Evolutionary conservation across 23 tunicate genomes (phyloP).

Genomic region (Styela clava): DNA sequence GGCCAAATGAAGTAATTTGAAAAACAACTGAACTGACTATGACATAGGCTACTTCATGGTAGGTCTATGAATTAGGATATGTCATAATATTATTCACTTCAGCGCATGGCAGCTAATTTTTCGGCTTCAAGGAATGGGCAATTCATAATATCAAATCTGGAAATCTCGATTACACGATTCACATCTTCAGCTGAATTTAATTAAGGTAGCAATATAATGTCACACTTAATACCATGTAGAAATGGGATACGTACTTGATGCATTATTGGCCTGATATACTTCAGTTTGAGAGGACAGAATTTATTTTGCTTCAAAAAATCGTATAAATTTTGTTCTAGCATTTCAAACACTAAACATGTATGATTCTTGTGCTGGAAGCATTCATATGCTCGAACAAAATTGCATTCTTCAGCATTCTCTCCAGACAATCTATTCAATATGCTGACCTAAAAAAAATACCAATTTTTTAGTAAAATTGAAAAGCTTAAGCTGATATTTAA

Average conservation of each 20-base stretch:
- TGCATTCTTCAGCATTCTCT: slow-evolving; percentile 95
- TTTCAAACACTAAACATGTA: slow-evolving; percentile 98
- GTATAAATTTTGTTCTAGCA: slow-evolving; percentile 95
- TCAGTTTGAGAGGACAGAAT: slow-evolving; percentile 88
- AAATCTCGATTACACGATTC: too few relatives aligned
- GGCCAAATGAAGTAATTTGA: too few relatives aligned
- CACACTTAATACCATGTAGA: too few relatives aligned
- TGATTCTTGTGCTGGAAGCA: slow-evolving; percentile 96
- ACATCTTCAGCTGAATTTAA: too few relatives aligned
- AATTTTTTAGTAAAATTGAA: too few relatives aligned
- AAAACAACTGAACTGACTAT: not conserved
- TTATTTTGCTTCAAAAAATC: slow-evolving; percentile 93
- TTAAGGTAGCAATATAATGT: too few relatives aligned
- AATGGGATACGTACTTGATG: slow-evolving; percentile 64
- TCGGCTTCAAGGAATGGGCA: too few relatives aligned
- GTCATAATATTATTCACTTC: too few relatives aligned
- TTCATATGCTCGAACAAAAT: slow-evolving; percentile 96
- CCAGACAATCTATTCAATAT: slow-evolving; percentile 80
- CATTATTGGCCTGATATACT: slow-evolving; percentile 97
- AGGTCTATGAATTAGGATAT: not conserved
- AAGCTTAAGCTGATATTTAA: not conserved
- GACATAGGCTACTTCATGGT: too few relatives aligned
- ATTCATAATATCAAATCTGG: too few relatives aligned
- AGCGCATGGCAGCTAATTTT: too few relatives aligned
- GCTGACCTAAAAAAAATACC: slow-evolving; percentile 45